phyloP scores from a whole-genome alignment of 2,113 vertebrate species.

The Anseranas semipalmata region DNA sequence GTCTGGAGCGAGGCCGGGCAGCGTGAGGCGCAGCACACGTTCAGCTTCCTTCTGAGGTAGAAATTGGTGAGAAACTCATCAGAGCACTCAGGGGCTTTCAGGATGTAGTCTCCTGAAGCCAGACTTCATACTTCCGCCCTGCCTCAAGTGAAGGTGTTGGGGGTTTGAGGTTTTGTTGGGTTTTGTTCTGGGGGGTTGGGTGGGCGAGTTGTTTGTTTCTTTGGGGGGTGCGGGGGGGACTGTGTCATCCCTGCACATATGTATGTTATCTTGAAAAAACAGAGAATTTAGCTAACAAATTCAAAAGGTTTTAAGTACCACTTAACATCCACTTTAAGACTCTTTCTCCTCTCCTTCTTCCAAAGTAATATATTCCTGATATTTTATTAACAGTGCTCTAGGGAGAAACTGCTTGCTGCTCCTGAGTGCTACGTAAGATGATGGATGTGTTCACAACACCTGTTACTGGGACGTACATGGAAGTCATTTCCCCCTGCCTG shows the following conservation, averaged over 20 bases:
- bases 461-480: slow-evolving; percentile 48
- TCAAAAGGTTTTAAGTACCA: background rate
- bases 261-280: rapidly evolving
- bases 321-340: background rate
- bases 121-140: background rate
- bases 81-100: background rate
- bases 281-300: background rate
- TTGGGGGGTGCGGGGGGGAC: background rate
- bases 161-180: rapidly evolving
- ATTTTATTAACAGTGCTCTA: background rate
- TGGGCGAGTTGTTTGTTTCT: no score
- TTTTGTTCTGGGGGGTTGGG: background rate
- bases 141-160: background rate
- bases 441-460: slow-evolving; percentile 67
- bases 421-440: background rate
- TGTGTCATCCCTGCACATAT: background rate
- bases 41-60: background rate
- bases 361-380: background rate
- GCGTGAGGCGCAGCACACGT: rapidly evolving
- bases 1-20: background rate
- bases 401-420: slow-evolving; percentile 1
- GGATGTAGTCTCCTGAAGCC: background rate
- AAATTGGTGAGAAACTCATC: background rate
- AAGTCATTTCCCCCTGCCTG: slow-evolving; percentile 27
- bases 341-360: background rate